Percentiles rank a stretch among this genome's conserved stretches.
phyloP scores from a whole-genome alignment of 2,113 vertebrate species.

The Cyphomyrus plagiostoma region DNA sequence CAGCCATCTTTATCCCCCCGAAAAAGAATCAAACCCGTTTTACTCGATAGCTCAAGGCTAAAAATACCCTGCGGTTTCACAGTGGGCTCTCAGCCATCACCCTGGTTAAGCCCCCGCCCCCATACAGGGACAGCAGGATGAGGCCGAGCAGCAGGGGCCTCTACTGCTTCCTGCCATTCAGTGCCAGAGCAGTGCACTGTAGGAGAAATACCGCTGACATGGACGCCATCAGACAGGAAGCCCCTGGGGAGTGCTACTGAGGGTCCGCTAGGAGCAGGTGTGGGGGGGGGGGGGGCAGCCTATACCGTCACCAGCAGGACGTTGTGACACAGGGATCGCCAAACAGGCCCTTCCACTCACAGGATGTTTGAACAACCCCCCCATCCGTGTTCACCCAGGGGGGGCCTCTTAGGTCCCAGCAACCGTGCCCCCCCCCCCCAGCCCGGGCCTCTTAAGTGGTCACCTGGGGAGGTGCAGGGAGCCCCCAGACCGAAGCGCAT shows the following conservation, averaged over 20 bases:
- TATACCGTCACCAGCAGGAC: neutral
- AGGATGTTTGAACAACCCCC: neutral
- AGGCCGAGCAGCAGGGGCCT: slow-evolving; percentile 7
- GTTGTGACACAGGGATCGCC: neutral
- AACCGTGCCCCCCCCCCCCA: neutral
- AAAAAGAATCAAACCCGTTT: neutral
- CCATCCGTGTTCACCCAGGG: neutral
- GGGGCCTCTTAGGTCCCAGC: neutral
- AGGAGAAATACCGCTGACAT: neutral
- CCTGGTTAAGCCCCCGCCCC: slow-evolving; percentile 17
- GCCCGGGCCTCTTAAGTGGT: neutral
- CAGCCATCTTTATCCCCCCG: neutral
- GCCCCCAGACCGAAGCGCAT: neutral
- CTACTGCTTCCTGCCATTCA: slow-evolving; percentile 39
- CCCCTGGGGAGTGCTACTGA: neutral
- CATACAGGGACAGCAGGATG: neutral
- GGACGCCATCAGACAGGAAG: slow-evolving; percentile 12
- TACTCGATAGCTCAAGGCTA: neutral
- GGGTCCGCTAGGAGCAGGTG: neutral
- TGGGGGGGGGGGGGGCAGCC: neutral
- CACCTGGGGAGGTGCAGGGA: neutral
- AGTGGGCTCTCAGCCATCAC: neutral
- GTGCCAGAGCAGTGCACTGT: neutral
- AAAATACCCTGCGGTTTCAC: slow-evolving; percentile 4
- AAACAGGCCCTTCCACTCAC: neutral